phyloP scores from a whole-genome alignment of 2,113 vertebrate genomes.

The Poeciliopsis occidentalis region DNA sequence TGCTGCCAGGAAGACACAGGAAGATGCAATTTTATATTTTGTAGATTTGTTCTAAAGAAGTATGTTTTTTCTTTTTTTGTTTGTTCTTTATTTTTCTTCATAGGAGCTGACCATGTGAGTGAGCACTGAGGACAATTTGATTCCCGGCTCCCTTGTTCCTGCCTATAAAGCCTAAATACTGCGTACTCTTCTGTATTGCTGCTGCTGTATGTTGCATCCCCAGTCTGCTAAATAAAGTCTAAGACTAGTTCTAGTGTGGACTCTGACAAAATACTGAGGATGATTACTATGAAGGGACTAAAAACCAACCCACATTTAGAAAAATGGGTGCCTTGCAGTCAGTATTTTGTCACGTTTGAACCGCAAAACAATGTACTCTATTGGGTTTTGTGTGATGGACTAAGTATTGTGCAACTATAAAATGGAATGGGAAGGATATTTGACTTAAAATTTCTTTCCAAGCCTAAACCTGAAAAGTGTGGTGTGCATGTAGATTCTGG shows the following conservation, averaged over 20 bases:
- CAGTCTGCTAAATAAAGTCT: constrained; percentile 82
- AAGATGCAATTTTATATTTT: too few species aligned
- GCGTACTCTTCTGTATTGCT: constrained; percentile 79
- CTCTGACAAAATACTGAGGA: constrained; percentile 23
- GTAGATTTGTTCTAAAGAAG: too few species aligned
- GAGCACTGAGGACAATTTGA: constrained; percentile 37
- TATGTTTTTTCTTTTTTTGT: too few species aligned
- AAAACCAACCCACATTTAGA: neutral
- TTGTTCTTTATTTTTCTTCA: constrained; percentile 2
- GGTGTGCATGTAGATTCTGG: neutral
- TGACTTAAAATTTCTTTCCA: too few species aligned
- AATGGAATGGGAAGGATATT: neutral
- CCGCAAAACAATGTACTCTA: neutral
- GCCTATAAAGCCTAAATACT: constrained; percentile 69
- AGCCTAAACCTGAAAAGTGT: neutral
- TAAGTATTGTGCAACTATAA: neutral
- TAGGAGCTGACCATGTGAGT: constrained; percentile 85
- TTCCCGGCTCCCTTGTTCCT: constrained; percentile 51
- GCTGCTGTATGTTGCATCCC: constrained; percentile 79
- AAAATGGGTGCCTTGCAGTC: neutral
- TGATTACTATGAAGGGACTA: constrained; percentile 3
- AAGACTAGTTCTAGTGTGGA: constrained; percentile 55
- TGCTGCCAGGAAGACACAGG: too few species aligned
- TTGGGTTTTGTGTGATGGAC: neutral
- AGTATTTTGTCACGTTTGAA: neutral